Base-by-base conservation (phyloP, 2,113 vertebrate genomes). In the Callipepla californica region DNA sequence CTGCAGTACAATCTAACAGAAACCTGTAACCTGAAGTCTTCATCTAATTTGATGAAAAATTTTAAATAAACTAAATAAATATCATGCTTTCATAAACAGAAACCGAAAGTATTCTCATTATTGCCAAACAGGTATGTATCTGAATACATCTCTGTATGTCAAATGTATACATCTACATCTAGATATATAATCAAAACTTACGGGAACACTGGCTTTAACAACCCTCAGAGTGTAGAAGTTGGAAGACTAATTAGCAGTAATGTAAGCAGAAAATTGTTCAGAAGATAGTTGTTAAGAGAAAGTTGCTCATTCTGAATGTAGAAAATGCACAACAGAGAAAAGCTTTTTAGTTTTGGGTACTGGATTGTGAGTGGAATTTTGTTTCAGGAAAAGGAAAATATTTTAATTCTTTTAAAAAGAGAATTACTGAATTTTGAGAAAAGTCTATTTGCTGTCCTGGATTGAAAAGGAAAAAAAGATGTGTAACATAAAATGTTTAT, bases 271-370 rank as follows among this genome's bases (percentile, higher is more conserved):
- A 77, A 34, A 19, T 9, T 65, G 53, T 45, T 66, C 61, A 65
- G n/a, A 7, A 40, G 30, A 9, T 19, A 79, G n/a, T 11, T 58
- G 12, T 1, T 89, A 85, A 75, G 61, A 8, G 3, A 3, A 13
- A 62, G 40, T 45, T 76, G 25, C 14, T 79, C 4, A 0, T 25
- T 1, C 8, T 40, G 6, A 7, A 45, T 42, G 69, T 32, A 38
- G 70, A 18, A 47, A 48, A 6, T 16, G 2, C 0, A 0, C 36
- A 6, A 30, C 4, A 12, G 45, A 26, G 53, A 67, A n/a, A 2
- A 2, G 0, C 11, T 42, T 85, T 44, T 63, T 16, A 36, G 19
- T 34, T 22, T n/a, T n/a, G 13, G 19, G 19, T 63, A 45, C 34
- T 36, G 9, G 22, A 6, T 12, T 6, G 13, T 5, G 23, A 50